Percentiles rank a stretch among this genome's conserved stretches.
Evolutionary conservation across 1,140 invertebrate species (phyloP).

Genomic region (Acromyrmex echinatior): DNA sequence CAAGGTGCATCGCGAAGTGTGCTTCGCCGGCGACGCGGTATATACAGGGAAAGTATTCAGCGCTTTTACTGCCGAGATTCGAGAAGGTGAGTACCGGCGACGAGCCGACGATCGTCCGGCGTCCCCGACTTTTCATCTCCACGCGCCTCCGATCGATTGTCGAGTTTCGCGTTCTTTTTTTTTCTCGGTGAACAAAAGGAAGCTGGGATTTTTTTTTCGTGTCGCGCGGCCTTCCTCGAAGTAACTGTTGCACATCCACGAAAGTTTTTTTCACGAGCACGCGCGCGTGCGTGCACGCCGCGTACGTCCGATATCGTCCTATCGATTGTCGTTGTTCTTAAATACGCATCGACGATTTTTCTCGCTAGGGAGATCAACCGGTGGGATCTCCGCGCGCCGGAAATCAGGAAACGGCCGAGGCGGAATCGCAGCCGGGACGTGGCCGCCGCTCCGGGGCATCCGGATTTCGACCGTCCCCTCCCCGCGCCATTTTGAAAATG

Average conservation of each 20-base stretch:
- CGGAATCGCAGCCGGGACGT: neutral
- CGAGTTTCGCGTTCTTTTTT: neutral
- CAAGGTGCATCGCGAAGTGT: constrained; percentile 41
- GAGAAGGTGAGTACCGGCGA: constrained; percentile 37
- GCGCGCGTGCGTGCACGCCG: neutral
- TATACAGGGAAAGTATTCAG: neutral
- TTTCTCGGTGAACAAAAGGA: neutral
- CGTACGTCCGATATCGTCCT: neutral
- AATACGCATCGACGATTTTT: neutral
- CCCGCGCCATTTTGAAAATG: constrained; percentile 85
- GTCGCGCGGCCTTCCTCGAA: neutral
- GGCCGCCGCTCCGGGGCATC: constrained; percentile 8
- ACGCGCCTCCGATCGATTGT: constrained; percentile 1
- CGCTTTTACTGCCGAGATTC: neutral
- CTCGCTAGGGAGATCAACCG: neutral
- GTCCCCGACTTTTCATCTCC: neutral
- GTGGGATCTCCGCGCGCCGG: neutral
- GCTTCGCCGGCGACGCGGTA: constrained; percentile 5
- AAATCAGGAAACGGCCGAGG: neutral
- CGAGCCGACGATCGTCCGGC: neutral
- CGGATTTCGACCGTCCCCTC: constrained; percentile 71
- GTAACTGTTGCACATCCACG: constrained; percentile 45
- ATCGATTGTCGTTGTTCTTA: neutral
- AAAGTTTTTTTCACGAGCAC: neutral
- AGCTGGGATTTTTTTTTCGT: neutral